These are phyloP conservation scores for Euspilapteryx auroguttella DNA, from an alignment of 2,888 invertebrate genomes.

Conservation along the genomic window DNA sequence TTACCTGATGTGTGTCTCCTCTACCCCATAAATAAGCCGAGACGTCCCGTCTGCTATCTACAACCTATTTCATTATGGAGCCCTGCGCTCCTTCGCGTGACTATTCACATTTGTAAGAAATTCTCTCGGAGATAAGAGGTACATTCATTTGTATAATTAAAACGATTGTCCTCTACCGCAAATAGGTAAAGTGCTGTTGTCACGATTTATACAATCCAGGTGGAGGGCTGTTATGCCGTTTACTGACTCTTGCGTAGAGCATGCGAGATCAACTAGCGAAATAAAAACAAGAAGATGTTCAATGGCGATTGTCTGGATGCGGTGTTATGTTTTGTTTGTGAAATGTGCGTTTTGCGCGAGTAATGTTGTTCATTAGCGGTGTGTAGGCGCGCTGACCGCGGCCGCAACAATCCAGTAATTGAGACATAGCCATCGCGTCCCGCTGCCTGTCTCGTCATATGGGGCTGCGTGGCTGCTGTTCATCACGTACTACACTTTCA, in stretches of 20 bases:
- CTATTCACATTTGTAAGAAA: constrained; percentile 39
- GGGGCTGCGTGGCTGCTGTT: too few relatives aligned
- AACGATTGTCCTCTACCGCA: constrained; percentile 19
- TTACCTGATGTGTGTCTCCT: too few relatives aligned
- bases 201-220: constrained; percentile 18
- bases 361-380: constrained; percentile 3
- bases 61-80: background rate
- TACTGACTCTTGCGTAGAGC: too few relatives aligned
- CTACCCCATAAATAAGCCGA: constrained; percentile 8
- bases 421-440: constrained; percentile 14
- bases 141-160: constrained; percentile 27
- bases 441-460: too few relatives aligned
- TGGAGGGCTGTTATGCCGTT: constrained; percentile 5
- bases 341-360: constrained; percentile 3
- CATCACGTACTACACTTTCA: too few relatives aligned
- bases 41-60: constrained; percentile 1
- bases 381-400: constrained; percentile 1
- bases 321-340: constrained; percentile 1
- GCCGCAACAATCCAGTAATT: constrained; percentile 16
- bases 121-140: constrained; percentile 23
- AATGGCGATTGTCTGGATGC: too few relatives aligned
- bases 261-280: too few relatives aligned
- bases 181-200: constrained; percentile 15
- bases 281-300: too few relatives aligned
- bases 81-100: constrained; percentile 29